phyloP scores from a whole-genome alignment of 2,888 invertebrate species.

The Perdita meconis region DNA sequence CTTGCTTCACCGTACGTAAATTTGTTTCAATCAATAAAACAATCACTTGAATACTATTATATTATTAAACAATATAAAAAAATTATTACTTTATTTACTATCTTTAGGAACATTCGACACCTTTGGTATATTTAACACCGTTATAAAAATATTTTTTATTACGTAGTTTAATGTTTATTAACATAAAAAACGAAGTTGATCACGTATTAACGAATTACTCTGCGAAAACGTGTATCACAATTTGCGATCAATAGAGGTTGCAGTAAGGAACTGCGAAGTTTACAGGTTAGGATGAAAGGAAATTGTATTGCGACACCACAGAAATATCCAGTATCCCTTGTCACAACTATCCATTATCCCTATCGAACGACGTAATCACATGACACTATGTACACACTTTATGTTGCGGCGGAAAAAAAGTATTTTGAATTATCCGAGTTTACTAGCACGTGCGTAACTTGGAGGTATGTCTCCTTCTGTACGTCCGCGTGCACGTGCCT shows the following conservation, averaged over 20 bases:
- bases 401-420: neutral
- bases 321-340: slow-evolving; percentile 6
- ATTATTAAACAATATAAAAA: neutral
- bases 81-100: slow-evolving; percentile 20
- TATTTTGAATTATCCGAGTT: slow-evolving; percentile 11
- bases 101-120: slow-evolving; percentile 24
- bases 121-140: neutral
- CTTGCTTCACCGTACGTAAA: neutral
- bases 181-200: neutral
- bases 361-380: neutral
- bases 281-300: slow-evolving; percentile 49
- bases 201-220: neutral
- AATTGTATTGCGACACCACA: slow-evolving; percentile 13
- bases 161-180: neutral
- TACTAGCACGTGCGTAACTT: slow-evolving; percentile 41
- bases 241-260: neutral
- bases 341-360: slow-evolving; percentile 3
- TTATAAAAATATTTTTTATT: neutral
- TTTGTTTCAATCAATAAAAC: neutral
- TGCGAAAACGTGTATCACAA: slow-evolving; percentile 12
- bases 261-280: slow-evolving; percentile 13
- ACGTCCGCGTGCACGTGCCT: slow-evolving; percentile 26
- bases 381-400: neutral
- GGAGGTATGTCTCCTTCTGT: slow-evolving; percentile 33
- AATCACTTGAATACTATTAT: neutral